Evolutionary conservation across 1,140 invertebrate genomes (phyloP).

Genomic region (Drosophila orena): DNA sequence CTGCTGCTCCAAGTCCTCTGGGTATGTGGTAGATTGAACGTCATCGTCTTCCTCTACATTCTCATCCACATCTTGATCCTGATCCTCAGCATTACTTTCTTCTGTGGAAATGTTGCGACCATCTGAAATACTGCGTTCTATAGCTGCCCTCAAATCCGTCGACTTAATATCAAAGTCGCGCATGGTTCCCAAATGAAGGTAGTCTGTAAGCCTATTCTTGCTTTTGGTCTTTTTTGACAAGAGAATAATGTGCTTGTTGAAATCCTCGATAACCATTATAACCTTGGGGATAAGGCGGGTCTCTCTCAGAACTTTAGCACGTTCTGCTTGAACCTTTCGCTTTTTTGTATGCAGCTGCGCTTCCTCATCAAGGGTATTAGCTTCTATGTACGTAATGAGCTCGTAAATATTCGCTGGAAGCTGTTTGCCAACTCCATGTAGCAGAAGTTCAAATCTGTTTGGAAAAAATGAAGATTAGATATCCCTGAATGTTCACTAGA

Average conservation of each 20-base stretch:
- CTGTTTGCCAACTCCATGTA: conserved; percentile 86
- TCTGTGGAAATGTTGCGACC: conserved; percentile 60
- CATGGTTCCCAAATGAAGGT: conserved; percentile 86
- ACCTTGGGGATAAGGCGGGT: conserved; percentile 87
- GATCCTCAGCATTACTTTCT: conserved; percentile 41
- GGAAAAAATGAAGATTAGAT: neutral
- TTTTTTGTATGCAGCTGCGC: conserved; percentile 52
- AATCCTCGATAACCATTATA: conserved; percentile 87
- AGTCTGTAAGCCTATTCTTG: conserved; percentile 86
- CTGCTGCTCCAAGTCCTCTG: conserved; percentile 17
- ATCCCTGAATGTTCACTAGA: neutral
- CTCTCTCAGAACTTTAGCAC: conserved; percentile 87
- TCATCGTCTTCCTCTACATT: conserved; percentile 30
- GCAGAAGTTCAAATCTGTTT: conserved; percentile 86
- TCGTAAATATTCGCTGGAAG: conserved; percentile 86
- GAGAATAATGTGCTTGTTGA: conserved; percentile 86
- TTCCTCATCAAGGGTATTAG: conserved; percentile 80
- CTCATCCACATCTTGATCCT: conserved; percentile 15
- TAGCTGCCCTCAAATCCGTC: conserved; percentile 84
- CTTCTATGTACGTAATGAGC: conserved; percentile 86
- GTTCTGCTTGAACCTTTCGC: conserved; percentile 82
- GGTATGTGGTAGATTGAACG: neutral
- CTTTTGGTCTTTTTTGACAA: conserved; percentile 87
- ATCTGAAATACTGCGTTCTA: conserved; percentile 83
- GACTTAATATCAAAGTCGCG: conserved; percentile 87